Percentiles rank a stretch among this genome's conserved stretches.
phyloP scores from a whole-genome alignment of 2,888 invertebrate genomes.

The Meiosimyza platycephala region DNA sequence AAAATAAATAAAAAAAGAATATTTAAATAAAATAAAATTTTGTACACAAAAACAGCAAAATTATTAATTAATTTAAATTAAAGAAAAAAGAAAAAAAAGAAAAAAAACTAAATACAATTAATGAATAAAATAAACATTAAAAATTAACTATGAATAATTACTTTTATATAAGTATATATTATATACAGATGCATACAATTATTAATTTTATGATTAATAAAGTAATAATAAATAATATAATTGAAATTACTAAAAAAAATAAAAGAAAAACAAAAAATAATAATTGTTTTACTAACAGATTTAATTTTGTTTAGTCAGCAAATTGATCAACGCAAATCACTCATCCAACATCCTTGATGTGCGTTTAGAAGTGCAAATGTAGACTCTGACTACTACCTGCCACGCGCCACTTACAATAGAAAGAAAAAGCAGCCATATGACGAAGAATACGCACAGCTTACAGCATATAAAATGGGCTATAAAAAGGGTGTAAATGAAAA shows the following conservation, averaged over 20 bases:
- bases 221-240: conserved; percentile 51
- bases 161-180: conserved; percentile 45
- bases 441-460: too few species aligned
- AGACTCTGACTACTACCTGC: too few species aligned
- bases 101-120: conserved; percentile 32
- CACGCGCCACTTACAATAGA: too few species aligned
- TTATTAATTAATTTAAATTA: conserved; percentile 15
- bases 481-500: too few species aligned
- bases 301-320: too few species aligned
- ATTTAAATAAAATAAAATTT: conserved; percentile 25
- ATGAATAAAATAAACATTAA: conserved; percentile 35
- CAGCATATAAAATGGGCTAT: too few species aligned
- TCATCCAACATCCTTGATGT: too few species aligned
- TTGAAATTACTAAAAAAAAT: conserved; percentile 44
- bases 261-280: conserved; percentile 17
- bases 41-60: background rate
- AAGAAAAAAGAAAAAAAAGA: conserved; percentile 23
- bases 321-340: too few species aligned
- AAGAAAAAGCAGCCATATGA: too few species aligned
- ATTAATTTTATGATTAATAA: conserved; percentile 53
- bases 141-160: conserved; percentile 42
- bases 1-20: conserved; percentile 31
- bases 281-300: background rate
- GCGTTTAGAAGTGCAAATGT: too few species aligned
- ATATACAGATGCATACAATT: conserved; percentile 48